Conservation (phyloP, 2,888 invertebrate genomes). For the Panzeria rudis region DNA sequence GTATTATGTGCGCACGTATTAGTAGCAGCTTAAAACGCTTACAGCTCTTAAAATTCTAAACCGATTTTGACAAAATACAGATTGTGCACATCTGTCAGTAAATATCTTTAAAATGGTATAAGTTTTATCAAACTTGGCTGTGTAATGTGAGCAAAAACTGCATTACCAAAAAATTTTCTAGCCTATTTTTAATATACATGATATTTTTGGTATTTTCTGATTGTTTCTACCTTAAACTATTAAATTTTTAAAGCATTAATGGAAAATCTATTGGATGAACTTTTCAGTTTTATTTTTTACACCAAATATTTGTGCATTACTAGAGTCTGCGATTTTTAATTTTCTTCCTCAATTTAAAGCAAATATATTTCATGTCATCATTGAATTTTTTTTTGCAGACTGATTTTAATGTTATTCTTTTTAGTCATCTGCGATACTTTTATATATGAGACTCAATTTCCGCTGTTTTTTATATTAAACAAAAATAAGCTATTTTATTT, state of each 20-base stretch:
- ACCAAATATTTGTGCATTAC: not conserved
- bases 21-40: too few relatives aligned
- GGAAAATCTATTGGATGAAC: not conserved
- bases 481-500: constrained; percentile 53
- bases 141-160: too few relatives aligned
- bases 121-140: too few relatives aligned
- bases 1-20: too few relatives aligned
- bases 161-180: too few relatives aligned
- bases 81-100: too few relatives aligned
- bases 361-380: constrained; percentile 40
- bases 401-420: not conserved
- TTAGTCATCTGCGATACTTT: constrained; percentile 10
- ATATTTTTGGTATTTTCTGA: too few relatives aligned
- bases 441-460: constrained; percentile 52
- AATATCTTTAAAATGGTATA: too few relatives aligned
- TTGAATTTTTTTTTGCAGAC: constrained; percentile 51
- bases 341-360: constrained; percentile 19
- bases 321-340: constrained; percentile 10
- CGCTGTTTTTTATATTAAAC: constrained; percentile 56
- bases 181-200: too few relatives aligned
- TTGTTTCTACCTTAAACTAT: not conserved
- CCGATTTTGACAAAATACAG: too few relatives aligned
- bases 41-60: too few relatives aligned
- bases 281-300: not conserved
- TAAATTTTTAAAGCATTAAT: constrained; percentile 25